phyloP scores from a whole-genome alignment of 2,797 vertebrate species.

The Smutsia gigantea region DNA sequence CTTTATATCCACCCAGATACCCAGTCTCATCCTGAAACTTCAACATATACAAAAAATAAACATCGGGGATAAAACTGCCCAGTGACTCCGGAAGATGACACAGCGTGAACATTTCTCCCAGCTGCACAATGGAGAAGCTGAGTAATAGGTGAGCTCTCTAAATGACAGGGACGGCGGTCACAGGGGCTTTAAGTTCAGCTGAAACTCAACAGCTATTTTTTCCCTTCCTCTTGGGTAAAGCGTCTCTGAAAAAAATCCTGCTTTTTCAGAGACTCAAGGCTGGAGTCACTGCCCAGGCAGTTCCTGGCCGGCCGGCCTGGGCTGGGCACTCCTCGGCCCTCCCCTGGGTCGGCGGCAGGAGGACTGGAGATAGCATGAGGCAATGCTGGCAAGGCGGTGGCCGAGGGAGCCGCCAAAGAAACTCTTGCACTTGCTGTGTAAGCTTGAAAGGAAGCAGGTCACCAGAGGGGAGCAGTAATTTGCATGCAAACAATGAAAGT shows the following conservation, averaged over 20 bases:
- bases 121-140: constrained; percentile 69
- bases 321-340: constrained; percentile 70
- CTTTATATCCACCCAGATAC: neutral
- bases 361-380: constrained; percentile 79
- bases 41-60: neutral
- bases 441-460: constrained; percentile 28
- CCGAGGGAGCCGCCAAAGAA: constrained; percentile 44
- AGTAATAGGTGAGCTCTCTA: constrained; percentile 68
- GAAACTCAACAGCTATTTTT: constrained; percentile 44
- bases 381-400: constrained; percentile 62
- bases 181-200: constrained; percentile 76
- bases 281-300: constrained; percentile 73
- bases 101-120: constrained; percentile 15
- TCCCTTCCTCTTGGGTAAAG: constrained; percentile 62
- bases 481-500: neutral
- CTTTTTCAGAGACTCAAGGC: constrained; percentile 66
- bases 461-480: constrained; percentile 63
- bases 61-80: constrained; percentile 51
- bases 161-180: constrained; percentile 54
- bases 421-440: neutral
- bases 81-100: constrained; percentile 53
- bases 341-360: constrained; percentile 68
- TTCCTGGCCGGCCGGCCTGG: constrained; percentile 67
- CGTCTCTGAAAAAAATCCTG: constrained; percentile 69
- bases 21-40: neutral